These are phyloP conservation scores for Zaprionus nigranus DNA, from an alignment of 1,140 invertebrate genomes.

Conservation along the genomic window DNA sequence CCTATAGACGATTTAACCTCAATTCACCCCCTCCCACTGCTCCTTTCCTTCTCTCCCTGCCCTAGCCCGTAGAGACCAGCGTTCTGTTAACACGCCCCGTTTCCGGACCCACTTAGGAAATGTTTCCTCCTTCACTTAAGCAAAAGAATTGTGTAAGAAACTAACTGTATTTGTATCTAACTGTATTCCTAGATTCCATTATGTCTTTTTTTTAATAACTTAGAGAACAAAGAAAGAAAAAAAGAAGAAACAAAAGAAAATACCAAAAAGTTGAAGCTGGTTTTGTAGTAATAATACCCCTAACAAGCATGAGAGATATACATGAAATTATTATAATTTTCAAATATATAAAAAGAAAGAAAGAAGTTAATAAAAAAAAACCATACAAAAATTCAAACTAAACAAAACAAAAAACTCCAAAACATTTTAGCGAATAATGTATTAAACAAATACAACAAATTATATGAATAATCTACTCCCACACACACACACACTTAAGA, in stretches of 20 bases:
- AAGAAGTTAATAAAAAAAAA: slow-evolving; percentile 16
- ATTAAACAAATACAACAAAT: slow-evolving; percentile 46
- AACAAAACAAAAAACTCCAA: slow-evolving; percentile 22
- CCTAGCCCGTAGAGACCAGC: neutral
- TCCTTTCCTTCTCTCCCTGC: neutral
- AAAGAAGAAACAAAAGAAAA: neutral
- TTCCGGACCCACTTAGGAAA: slow-evolving; percentile 21
- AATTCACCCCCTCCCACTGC: neutral
- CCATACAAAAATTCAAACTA: slow-evolving; percentile 6
- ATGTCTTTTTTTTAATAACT: slow-evolving; percentile 21
- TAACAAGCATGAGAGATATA: slow-evolving; percentile 19
- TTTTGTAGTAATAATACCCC: slow-evolving; percentile 27
- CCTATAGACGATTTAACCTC: neutral
- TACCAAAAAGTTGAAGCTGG: neutral
- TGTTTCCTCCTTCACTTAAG: slow-evolving; percentile 24
- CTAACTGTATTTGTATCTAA: slow-evolving; percentile 36
- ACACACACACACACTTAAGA: slow-evolving; percentile 29
- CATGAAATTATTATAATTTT: slow-evolving; percentile 28
- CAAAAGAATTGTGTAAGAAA: slow-evolving; percentile 2
- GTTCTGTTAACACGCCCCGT: neutral
- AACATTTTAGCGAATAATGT: slow-evolving; percentile 59
- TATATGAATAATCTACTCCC: slow-evolving; percentile 36
- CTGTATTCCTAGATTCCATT: slow-evolving; percentile 33
- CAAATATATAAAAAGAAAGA: slow-evolving; percentile 16
- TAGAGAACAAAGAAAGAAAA: slow-evolving; percentile 25